Conservation (phyloP, 2,888 invertebrate genomes). For the Callinectes sapidus region DNA sequence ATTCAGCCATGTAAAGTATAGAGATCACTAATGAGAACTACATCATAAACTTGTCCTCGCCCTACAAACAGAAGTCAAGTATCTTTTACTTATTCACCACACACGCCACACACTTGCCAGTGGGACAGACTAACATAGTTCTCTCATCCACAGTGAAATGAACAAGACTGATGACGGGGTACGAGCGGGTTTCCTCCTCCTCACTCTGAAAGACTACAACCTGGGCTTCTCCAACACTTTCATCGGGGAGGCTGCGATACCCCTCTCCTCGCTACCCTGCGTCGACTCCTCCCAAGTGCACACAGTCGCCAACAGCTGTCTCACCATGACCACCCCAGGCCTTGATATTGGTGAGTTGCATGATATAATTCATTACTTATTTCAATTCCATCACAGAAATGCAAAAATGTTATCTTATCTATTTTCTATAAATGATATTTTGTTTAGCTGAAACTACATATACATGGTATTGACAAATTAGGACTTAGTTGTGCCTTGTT, state of each 20-base stretch:
- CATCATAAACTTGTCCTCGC: background rate
- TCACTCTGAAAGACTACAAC: slow-evolving; percentile 72
- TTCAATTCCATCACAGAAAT: background rate
- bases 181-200: slow-evolving; percentile 56
- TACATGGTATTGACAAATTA: background rate
- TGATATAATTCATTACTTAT: background rate
- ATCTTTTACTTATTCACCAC: background rate
- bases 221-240: slow-evolving; percentile 70
- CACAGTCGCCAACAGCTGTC: slow-evolving; percentile 59
- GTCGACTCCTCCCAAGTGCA: slow-evolving; percentile 62
- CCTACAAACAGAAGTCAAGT: background rate
- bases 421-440: background rate
- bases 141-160: slow-evolving; percentile 53
- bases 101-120: background rate
- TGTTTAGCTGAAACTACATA: background rate
- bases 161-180: slow-evolving; percentile 59
- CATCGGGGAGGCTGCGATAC: slow-evolving; percentile 69
- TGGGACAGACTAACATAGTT: background rate
- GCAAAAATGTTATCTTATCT: background rate
- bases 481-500: background rate
- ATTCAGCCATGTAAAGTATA: background rate
- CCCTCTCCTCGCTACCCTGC: slow-evolving; percentile 49
- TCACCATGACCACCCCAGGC: slow-evolving; percentile 70
- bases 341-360: slow-evolving; percentile 57
- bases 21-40: background rate